A percentile compares a stretch with the other conserved stretches of the same genome.
phyloP scores from a whole-genome alignment of 2,797 vertebrate species.

The Cheirogaleus major region DNA sequence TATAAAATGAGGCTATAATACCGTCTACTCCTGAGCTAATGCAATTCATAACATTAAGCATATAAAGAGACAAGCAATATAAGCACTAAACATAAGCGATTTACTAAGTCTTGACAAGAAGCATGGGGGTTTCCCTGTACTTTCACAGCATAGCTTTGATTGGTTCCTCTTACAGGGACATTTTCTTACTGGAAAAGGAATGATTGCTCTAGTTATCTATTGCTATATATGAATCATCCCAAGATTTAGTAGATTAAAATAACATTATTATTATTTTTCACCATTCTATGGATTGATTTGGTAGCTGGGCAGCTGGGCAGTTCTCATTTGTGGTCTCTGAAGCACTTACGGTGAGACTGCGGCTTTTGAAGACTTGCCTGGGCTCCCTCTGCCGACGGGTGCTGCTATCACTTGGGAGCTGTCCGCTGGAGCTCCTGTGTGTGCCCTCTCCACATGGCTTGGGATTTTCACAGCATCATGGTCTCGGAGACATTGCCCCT shows the following conservation, averaged over 20 bases:
- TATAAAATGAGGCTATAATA: neutral
- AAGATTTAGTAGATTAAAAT: neutral
- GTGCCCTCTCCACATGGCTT: neutral
- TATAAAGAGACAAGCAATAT: neutral
- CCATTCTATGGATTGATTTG: neutral
- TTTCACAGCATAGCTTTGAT: neutral
- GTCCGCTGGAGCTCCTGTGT: rapidly evolving
- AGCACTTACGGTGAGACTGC: neutral
- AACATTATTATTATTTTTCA: neutral
- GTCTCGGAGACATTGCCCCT: neutral
- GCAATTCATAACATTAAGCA: neutral
- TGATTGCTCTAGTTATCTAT: neutral
- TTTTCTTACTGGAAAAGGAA: neutral
- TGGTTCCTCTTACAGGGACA: neutral
- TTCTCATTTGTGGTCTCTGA: neutral
- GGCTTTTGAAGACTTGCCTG: neutral
- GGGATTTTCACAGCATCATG: neutral
- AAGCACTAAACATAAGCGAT: neutral
- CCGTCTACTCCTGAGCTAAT: neutral
- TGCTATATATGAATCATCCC: neutral
- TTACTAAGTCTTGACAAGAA: neutral
- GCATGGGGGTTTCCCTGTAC: rapidly evolving
- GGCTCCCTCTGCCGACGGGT: rapidly evolving
- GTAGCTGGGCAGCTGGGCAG: neutral
- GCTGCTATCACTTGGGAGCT: neutral